Percentiles rank a stretch among this genome's conserved stretches.
Conservation (phyloP, 2,797 vertebrate species). For the Ctenosaura bakeri region DNA sequence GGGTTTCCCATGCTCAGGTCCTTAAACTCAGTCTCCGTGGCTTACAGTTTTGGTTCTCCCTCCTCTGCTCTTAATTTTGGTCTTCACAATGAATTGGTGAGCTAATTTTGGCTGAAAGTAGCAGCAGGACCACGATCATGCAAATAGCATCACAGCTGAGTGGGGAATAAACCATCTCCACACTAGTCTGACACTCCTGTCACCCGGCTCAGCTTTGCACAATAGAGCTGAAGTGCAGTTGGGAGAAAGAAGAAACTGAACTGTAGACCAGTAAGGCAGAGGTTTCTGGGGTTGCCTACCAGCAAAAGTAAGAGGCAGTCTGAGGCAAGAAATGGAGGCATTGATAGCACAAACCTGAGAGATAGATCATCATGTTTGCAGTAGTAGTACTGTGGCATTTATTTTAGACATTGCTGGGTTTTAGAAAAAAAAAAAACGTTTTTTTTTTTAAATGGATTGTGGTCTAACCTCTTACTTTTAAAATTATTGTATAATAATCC, state of each 20-base stretch:
- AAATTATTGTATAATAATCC: slow-evolving; percentile 34
- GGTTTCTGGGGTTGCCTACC: not conserved
- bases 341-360: not conserved
- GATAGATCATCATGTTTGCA: not conserved
- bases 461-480: slow-evolving; percentile 17
- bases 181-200: not conserved
- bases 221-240: not conserved
- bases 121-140: not conserved
- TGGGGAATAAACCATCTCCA: not conserved
- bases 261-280: not conserved
- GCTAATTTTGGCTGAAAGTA: not conserved
- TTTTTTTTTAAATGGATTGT: not conserved
- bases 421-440: not conserved
- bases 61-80: not conserved
- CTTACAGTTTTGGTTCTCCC: not conserved
- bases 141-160: not conserved
- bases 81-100: not conserved
- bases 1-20: not conserved
- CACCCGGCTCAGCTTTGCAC: not conserved
- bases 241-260: not conserved
- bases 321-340: not conserved
- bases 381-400: slow-evolving; percentile 9
- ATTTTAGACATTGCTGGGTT: slow-evolving; percentile 12
- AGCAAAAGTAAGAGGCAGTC: not conserved
- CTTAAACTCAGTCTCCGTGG: not conserved